phyloP scores from a whole-genome alignment of 2,888 invertebrate species.

The Anoncus sp. region DNA sequence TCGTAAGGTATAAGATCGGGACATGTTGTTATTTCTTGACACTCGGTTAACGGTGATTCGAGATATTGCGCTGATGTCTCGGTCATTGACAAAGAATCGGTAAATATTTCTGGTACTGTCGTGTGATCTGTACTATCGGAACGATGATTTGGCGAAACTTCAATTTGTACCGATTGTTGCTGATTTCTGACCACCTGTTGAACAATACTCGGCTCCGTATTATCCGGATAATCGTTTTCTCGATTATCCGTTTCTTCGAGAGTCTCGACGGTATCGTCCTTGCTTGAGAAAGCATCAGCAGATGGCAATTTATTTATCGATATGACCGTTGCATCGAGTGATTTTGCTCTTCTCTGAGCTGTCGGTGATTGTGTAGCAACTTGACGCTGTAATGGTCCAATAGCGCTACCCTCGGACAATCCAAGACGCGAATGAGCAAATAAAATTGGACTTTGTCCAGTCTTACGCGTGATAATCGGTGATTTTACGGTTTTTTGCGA shows the following conservation, averaged over 20 bases:
- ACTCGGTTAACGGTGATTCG: slow-evolving; percentile 80
- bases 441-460: slow-evolving; percentile 90
- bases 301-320: slow-evolving; percentile 91
- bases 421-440: slow-evolving; percentile 93
- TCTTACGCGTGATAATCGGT: slow-evolving; percentile 87
- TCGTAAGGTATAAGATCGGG: slow-evolving; percentile 78
- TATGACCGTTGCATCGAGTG: slow-evolving; percentile 93
- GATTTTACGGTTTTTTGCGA: slow-evolving; percentile 84
- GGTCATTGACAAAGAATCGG: slow-evolving; percentile 79
- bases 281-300: slow-evolving; percentile 94
- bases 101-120: slow-evolving; percentile 77
- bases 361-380: slow-evolving; percentile 91
- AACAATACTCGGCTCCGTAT: background rate
- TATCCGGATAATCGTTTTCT: slow-evolving; percentile 17
- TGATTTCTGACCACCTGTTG: background rate
- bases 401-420: slow-evolving; percentile 93
- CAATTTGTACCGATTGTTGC: slow-evolving; percentile 69
- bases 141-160: slow-evolving; percentile 76
- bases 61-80: slow-evolving; percentile 80
- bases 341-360: slow-evolving; percentile 91
- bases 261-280: slow-evolving; percentile 94
- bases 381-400: slow-evolving; percentile 90
- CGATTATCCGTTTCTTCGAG: slow-evolving; percentile 85
- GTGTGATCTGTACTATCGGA: slow-evolving; percentile 80
- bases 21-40: slow-evolving; percentile 76